Evolutionary conservation across 2,113 vertebrate species (phyloP).

Genomic region (Charadrius vociferus): DNA sequence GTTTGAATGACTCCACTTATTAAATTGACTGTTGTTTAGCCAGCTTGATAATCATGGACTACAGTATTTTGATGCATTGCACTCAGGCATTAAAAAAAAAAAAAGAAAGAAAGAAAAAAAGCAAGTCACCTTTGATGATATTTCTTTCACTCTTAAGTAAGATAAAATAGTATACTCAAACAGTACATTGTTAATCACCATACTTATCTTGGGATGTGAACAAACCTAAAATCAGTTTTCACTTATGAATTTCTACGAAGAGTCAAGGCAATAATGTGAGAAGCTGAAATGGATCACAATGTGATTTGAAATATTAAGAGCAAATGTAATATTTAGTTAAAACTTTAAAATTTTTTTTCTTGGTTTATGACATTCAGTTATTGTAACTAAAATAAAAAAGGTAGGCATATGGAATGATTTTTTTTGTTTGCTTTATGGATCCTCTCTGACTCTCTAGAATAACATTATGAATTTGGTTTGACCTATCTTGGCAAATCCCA

Average conservation of each 20-base stretch:
- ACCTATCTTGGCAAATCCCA: background rate
- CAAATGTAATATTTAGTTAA: background rate
- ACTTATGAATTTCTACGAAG: background rate
- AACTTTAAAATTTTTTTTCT: background rate
- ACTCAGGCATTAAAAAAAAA: background rate
- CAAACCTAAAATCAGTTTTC: background rate
- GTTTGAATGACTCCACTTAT: background rate
- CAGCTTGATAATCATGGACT: background rate
- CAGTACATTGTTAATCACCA: background rate
- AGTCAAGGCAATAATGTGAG: background rate
- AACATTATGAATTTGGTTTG: background rate
- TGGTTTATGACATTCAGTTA: background rate
- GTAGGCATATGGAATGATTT: background rate
- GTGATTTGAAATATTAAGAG: background rate
- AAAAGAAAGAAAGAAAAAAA: background rate
- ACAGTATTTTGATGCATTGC: background rate
- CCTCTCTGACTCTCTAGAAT: background rate
- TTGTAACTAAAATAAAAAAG: background rate
- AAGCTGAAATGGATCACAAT: background rate
- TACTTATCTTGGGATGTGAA: background rate
- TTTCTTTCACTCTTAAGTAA: background rate
- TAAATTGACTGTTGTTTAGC: background rate
- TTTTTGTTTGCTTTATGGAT: background rate
- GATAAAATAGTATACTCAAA: background rate
- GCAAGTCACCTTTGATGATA: background rate